phyloP scores from a whole-genome alignment of 2,888 invertebrate genomes.

The Acanthacorydalis orientalis region DNA sequence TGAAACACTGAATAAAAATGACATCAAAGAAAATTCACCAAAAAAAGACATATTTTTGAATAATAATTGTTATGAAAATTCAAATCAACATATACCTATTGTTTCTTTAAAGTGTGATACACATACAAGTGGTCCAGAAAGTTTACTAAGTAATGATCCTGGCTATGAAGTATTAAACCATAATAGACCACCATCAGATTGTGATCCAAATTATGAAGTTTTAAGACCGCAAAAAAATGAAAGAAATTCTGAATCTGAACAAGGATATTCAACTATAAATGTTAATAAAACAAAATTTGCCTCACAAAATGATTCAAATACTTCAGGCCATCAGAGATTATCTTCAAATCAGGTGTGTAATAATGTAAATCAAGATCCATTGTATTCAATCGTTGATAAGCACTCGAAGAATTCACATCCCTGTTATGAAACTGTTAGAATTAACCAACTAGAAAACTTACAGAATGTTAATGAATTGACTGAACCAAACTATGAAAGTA shows the following conservation, averaged over 20 bases:
- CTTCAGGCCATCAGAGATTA: too few relatives aligned
- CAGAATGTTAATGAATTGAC: slow-evolving; percentile 10
- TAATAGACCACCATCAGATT: slow-evolving; percentile 27
- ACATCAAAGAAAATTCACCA: slow-evolving; percentile 3
- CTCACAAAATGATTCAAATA: slow-evolving; percentile 3
- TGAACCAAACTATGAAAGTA: slow-evolving; percentile 64
- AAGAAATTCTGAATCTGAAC: background rate
- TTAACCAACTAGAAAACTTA: slow-evolving; percentile 27
- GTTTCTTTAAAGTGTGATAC: slow-evolving; percentile 19
- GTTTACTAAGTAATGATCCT: slow-evolving; percentile 45
- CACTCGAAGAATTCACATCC: slow-evolving; percentile 23
- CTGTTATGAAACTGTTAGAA: slow-evolving; percentile 33
- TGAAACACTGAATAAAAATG: slow-evolving; percentile 37
- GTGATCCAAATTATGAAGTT: slow-evolving; percentile 70
- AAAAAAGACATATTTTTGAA: background rate
- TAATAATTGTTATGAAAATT: slow-evolving; percentile 10
- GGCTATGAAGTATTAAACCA: slow-evolving; percentile 53
- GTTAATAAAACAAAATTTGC: slow-evolving; percentile 14
- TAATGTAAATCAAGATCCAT: background rate
- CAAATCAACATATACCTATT: slow-evolving; percentile 12
- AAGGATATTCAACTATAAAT: slow-evolving; percentile 6
- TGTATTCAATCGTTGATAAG: slow-evolving; percentile 21
- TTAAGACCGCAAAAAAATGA: slow-evolving; percentile 34
- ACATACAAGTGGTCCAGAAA: slow-evolving; percentile 36
- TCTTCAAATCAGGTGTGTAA: too few relatives aligned